These are phyloP conservation scores for Linhomoeus sp. DNA, from an alignment of 2,888 invertebrate genomes.

Conservation along the genomic window DNA sequence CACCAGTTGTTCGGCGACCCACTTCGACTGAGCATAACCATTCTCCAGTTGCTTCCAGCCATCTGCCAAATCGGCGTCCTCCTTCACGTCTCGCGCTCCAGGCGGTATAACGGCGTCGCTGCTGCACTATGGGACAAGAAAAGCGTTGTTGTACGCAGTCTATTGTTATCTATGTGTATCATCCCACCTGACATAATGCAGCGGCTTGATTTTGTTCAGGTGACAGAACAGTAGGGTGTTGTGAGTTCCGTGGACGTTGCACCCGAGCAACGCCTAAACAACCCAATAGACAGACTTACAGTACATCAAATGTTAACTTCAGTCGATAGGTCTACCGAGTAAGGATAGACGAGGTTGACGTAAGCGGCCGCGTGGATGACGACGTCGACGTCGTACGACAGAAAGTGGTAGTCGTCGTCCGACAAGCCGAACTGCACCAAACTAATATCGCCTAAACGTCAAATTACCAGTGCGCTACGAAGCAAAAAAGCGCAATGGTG, in stretches of 20 bases:
- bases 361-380: slow-evolving; percentile 32
- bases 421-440: slow-evolving; percentile 29
- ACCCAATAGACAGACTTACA: no score
- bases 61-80: slow-evolving; percentile 20
- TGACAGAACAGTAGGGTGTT: slow-evolving; percentile 31
- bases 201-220: slow-evolving; percentile 30
- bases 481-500: neutral
- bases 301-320: no score
- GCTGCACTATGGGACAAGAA: slow-evolving; percentile 12
- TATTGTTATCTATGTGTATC: neutral
- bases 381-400: slow-evolving; percentile 30
- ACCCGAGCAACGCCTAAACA: slow-evolving; percentile 28
- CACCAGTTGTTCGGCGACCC: slow-evolving; percentile 33
- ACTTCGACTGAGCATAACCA: slow-evolving; percentile 32
- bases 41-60: slow-evolving; percentile 21
- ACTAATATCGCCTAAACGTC: slow-evolving; percentile 27
- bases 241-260: slow-evolving; percentile 31
- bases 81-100: slow-evolving; percentile 22
- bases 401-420: slow-evolving; percentile 29
- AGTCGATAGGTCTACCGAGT: no score
- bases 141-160: neutral
- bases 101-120: slow-evolving; percentile 31
- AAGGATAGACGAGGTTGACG: slow-evolving; percentile 33
- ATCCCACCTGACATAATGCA: slow-evolving; percentile 30
- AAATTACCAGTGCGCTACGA: neutral